Conservation (phyloP, 1,140 invertebrate genomes). For the Copidosoma floridanum region DNA sequence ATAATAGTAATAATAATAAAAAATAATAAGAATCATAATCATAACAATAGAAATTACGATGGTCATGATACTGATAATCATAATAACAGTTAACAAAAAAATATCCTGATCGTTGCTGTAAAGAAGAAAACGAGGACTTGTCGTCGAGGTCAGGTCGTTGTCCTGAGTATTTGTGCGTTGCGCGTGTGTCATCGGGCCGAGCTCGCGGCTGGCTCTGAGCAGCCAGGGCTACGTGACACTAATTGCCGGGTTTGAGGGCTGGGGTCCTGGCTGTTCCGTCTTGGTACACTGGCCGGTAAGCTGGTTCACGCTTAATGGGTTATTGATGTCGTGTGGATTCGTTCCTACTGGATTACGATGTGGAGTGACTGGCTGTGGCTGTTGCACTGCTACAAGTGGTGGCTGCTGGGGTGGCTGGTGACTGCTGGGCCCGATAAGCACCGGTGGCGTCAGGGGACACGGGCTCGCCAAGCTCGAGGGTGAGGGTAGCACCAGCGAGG, state of each 20-base stretch:
- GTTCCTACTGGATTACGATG: constrained; percentile 80
- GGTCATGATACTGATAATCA: no score
- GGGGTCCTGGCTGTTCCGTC: constrained; percentile 54
- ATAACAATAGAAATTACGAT: no score
- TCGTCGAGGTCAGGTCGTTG: no score
- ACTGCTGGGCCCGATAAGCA: constrained; percentile 28
- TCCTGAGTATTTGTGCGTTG: constrained; percentile 57
- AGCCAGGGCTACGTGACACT: constrained; percentile 61
- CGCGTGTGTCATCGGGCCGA: background rate
- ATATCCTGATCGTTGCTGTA: no score
- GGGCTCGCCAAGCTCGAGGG: constrained; percentile 70
- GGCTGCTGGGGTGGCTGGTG: constrained; percentile 25
- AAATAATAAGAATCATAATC: no score
- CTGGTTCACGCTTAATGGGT: constrained; percentile 85
- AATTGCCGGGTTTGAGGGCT: constrained; percentile 60
- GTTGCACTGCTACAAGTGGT: background rate
- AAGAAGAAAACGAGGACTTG: no score
- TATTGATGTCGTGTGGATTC: constrained; percentile 87
- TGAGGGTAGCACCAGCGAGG: constrained; percentile 66
- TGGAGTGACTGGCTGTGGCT: constrained; percentile 51
- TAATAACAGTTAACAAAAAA: no score
- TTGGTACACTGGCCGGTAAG: constrained; percentile 74
- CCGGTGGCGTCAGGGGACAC: constrained; percentile 55
- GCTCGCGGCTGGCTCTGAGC: background rate
- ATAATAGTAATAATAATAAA: no score